These are phyloP conservation scores for Lycopodina hypogea DNA, from an alignment of 37 sponge, comb jelly and placozoan genomes.

Conservation along the genomic window DNA sequence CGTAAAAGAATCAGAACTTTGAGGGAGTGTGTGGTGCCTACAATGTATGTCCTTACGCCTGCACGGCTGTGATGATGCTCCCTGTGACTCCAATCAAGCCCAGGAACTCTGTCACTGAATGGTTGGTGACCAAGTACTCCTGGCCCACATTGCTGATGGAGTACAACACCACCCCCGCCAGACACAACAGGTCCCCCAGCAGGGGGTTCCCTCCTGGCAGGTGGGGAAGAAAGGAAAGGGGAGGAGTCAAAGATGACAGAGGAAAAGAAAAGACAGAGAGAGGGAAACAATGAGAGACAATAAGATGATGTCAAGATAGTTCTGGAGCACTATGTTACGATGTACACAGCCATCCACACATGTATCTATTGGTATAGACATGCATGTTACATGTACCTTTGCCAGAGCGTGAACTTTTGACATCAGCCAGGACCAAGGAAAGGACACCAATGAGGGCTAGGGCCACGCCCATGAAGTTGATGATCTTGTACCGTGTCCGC, in stretches of 20 bases:
- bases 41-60: no score
- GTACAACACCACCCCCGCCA: slow-evolving; percentile 67
- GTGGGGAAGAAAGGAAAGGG: neutral
- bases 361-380: neutral
- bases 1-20: no score
- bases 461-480: slow-evolving; percentile 77
- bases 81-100: slow-evolving; percentile 72
- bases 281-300: neutral
- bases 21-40: no score
- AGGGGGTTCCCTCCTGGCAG: slow-evolving; percentile 37
- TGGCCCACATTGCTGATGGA: slow-evolving; percentile 75
- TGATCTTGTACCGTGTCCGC: slow-evolving; percentile 51
- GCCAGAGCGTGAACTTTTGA: slow-evolving; percentile 1
- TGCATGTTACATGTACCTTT: slow-evolving; percentile 30
- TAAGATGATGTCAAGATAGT: no score
- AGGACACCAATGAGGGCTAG: slow-evolving; percentile 71
- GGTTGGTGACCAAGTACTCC: slow-evolving; percentile 81
- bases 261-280: slow-evolving; percentile 2
- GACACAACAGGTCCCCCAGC: slow-evolving; percentile 72
- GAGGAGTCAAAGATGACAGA: slow-evolving; percentile 3
- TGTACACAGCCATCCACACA: neutral
- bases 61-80: slow-evolving; percentile 67
- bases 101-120: slow-evolving; percentile 68
- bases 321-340: no score
- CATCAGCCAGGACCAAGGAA: slow-evolving; percentile 68